Conservation (phyloP, 2,113 vertebrate genomes). For the Craseonycteris thonglongyai region DNA sequence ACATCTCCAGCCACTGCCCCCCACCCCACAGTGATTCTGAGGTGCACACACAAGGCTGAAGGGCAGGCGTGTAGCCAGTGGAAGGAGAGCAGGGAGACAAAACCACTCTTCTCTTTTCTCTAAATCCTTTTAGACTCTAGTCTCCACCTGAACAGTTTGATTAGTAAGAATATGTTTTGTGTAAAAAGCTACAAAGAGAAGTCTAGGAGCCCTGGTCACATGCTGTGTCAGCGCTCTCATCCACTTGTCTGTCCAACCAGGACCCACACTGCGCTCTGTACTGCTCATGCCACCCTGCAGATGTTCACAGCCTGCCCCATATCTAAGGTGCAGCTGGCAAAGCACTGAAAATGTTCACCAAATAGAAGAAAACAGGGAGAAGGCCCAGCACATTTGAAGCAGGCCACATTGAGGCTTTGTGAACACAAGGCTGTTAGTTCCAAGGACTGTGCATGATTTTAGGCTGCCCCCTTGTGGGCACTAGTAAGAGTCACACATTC, state of each 20-base stretch:
- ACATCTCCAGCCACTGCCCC: neutral
- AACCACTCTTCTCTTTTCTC: neutral
- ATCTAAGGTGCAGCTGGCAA: neutral
- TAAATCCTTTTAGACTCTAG: neutral
- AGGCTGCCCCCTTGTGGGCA: constrained; percentile 40
- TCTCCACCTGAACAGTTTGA: neutral
- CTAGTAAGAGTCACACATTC: neutral
- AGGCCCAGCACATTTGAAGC: neutral
- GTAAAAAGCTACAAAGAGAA: constrained; percentile 13
- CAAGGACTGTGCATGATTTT: neutral
- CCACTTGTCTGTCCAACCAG: neutral
- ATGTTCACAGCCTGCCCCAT: neutral
- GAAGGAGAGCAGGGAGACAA: neutral
- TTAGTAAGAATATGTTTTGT: neutral
- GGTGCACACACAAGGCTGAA: neutral
- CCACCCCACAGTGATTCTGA: neutral
- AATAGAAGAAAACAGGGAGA: neutral
- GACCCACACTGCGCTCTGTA: neutral
- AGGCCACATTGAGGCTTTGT: neutral
- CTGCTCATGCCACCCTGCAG: neutral
- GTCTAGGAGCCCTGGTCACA: neutral
- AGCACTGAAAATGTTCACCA: neutral
- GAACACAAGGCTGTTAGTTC: neutral
- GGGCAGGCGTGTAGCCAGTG: neutral
- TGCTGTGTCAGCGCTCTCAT: neutral